Conservation (phyloP, 2,797 vertebrate species). For the Mormyrops attenuatus region DNA sequence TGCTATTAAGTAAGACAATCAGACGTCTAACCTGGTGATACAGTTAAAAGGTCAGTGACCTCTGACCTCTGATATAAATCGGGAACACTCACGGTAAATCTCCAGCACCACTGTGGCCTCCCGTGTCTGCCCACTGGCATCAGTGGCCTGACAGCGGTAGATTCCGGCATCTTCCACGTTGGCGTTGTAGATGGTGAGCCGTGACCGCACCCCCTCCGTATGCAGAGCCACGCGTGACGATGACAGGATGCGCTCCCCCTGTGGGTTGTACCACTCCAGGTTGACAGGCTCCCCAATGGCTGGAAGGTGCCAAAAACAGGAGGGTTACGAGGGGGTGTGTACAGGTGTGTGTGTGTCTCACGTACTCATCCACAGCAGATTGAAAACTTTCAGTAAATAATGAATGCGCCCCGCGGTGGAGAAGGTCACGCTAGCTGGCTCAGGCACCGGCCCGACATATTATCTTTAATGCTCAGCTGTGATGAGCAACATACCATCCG, state of each 20-base stretch:
- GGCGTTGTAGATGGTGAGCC: slow-evolving; percentile 92
- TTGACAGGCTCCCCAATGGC: slow-evolving; percentile 86
- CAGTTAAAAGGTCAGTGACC: neutral
- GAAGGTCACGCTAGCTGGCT: neutral
- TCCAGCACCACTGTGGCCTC: slow-evolving; percentile 95
- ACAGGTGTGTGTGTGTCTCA: neutral
- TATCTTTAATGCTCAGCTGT: neutral
- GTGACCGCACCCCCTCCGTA: slow-evolving; percentile 79
- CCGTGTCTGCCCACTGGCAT: slow-evolving; percentile 75
- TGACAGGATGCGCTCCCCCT: slow-evolving; percentile 82
- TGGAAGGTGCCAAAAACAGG: slow-evolving; percentile 36
- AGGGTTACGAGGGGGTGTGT: no score
- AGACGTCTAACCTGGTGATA: neutral
- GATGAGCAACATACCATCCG: neutral
- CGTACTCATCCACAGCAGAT: neutral
- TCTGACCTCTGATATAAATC: neutral
- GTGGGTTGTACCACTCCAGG: slow-evolving; percentile 94
- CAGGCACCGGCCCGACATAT: neutral
- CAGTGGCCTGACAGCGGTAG: slow-evolving; percentile 89
- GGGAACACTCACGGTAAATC: slow-evolving; percentile 85
- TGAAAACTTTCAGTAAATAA: neutral
- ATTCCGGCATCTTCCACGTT: slow-evolving; percentile 93
- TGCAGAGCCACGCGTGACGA: slow-evolving; percentile 81
- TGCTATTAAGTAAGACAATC: neutral
- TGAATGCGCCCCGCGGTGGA: no score